A percentile compares a stretch with the other conserved stretches of the same genome.
Evolutionary conservation across 2,113 vertebrate species (phyloP).

Genomic region (Triplophysa rosa): DNA sequence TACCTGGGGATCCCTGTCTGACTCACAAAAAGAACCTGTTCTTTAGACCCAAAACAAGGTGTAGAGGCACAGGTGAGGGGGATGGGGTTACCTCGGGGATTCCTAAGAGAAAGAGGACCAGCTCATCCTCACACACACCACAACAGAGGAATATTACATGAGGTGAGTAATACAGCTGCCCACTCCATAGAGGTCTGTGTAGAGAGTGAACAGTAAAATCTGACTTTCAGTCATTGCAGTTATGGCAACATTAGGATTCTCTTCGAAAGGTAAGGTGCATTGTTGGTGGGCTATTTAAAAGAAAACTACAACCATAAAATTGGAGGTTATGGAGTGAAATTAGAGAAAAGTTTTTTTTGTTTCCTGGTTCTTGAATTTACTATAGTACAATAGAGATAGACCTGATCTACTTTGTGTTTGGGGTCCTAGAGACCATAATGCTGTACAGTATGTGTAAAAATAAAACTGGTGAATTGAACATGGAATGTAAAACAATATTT

Average conservation of each 20-base stretch:
- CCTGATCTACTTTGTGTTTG: neutral
- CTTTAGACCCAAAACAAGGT: slow-evolving; percentile 61
- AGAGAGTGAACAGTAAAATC: slow-evolving; percentile 28
- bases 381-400: neutral
- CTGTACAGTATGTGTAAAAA: too few relatives aligned
- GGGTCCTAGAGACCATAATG: neutral
- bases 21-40: slow-evolving; percentile 61
- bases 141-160: slow-evolving; percentile 40
- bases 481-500: too few relatives aligned
- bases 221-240: slow-evolving; percentile 1
- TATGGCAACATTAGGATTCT: neutral
- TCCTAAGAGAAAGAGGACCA: slow-evolving; percentile 54
- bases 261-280: neutral
- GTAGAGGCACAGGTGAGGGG: neutral
- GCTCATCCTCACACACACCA: slow-evolving; percentile 8
- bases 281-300: neutral
- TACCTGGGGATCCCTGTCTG: slow-evolving; percentile 71
- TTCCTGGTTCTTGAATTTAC: too few relatives aligned
- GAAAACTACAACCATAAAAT: neutral
- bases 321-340: neutral
- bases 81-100: slow-evolving; percentile 65
- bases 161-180: slow-evolving; percentile 49
- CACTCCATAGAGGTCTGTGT: slow-evolving; percentile 23
- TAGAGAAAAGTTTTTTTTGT: neutral
- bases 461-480: too few relatives aligned